Percentiles rank a stretch among this genome's conserved stretches.
These are phyloP conservation scores for Caradrina clavipalpis DNA, from an alignment of 2,888 invertebrate species.

Conservation along the genomic window DNA sequence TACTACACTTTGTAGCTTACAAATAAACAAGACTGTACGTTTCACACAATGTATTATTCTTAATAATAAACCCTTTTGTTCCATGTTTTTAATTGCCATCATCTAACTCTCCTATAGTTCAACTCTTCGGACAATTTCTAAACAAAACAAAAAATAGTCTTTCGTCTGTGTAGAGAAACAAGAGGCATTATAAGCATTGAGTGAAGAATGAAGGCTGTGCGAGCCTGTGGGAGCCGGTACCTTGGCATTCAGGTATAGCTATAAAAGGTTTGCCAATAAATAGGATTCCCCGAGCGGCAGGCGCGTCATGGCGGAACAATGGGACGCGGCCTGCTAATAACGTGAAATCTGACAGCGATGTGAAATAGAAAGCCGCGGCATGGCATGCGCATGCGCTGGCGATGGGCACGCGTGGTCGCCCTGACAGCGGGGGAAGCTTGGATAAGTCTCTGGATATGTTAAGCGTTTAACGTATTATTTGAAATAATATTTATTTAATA, in stretches of 20 bases:
- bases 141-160: background rate
- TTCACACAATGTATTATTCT: background rate
- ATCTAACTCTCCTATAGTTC: background rate
- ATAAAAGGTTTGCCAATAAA: slow-evolving; percentile 47
- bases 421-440: slow-evolving; percentile 3
- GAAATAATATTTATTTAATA: background rate
- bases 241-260: slow-evolving; percentile 27
- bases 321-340: slow-evolving; percentile 53
- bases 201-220: slow-evolving; percentile 12
- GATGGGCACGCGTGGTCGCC: slow-evolving; percentile 2
- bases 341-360: slow-evolving; percentile 59
- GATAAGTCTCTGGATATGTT: too few relatives aligned
- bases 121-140: background rate
- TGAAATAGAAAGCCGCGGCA: slow-evolving; percentile 58
- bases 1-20: background rate
- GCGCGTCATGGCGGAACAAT: slow-evolving; percentile 55
- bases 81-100: background rate
- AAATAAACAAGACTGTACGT: background rate
- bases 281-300: slow-evolving; percentile 27
- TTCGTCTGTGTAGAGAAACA: background rate
- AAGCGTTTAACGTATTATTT: background rate
- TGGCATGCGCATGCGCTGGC: slow-evolving; percentile 47
- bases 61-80: background rate
- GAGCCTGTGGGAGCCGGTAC: slow-evolving; percentile 7
- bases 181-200: slow-evolving; percentile 7